These are phyloP conservation scores for Lampropteryx suffumata DNA, from an alignment of 2,888 invertebrate species.

Conservation along the genomic window DNA sequence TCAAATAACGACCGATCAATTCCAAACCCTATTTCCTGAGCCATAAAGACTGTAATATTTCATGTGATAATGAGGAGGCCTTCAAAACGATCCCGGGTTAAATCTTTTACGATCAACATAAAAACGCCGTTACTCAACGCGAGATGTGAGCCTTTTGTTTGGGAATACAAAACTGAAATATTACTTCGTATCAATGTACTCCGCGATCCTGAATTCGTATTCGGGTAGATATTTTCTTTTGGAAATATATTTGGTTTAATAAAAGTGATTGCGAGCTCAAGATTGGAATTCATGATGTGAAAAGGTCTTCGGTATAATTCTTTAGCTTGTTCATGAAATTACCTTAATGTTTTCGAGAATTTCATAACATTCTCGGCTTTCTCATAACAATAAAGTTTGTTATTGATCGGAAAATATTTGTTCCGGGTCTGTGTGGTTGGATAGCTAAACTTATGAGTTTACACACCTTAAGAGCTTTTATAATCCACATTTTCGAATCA, in stretches of 20 bases:
- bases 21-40: slow-evolving; percentile 41
- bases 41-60: slow-evolving; percentile 43
- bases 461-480: too few relatives aligned
- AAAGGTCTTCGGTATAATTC: slow-evolving; percentile 5
- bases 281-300: slow-evolving; percentile 17
- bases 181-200: slow-evolving; percentile 26
- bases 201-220: slow-evolving; percentile 15
- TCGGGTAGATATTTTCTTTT: slow-evolving; percentile 7
- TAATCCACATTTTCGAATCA: too few relatives aligned
- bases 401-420: too few relatives aligned
- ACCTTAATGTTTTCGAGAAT: not conserved
- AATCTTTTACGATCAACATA: slow-evolving; percentile 61
- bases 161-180: slow-evolving; percentile 30
- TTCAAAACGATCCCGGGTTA: slow-evolving; percentile 47
- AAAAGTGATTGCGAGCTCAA: slow-evolving; percentile 6
- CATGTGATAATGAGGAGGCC: slow-evolving; percentile 49
- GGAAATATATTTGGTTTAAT: slow-evolving; percentile 14
- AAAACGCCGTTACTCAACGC: slow-evolving; percentile 50
- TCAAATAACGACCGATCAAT: slow-evolving; percentile 41
- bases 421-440: too few relatives aligned
- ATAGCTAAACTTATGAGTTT: too few relatives aligned
- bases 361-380: too few relatives aligned
- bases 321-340: not conserved
- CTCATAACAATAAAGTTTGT: too few relatives aligned
- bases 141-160: slow-evolving; percentile 32